phyloP scores from a whole-genome alignment of 1,140 invertebrate genomes.

The Cotesia chilonis region DNA sequence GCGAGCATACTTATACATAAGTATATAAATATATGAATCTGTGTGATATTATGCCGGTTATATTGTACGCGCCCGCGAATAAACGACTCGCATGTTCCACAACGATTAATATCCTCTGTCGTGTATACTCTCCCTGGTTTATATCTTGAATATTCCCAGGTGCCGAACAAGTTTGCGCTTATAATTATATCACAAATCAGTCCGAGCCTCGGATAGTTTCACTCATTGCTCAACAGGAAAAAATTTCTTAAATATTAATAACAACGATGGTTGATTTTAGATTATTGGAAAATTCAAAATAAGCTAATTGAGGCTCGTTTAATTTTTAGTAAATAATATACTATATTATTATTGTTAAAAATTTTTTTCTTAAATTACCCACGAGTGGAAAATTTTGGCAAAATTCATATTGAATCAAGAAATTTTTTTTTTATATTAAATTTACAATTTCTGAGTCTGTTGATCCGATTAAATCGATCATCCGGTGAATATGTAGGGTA shows the following conservation, averaged over 20 bases:
- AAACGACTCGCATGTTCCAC: slow-evolving; percentile 48
- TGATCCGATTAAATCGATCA: slow-evolving; percentile 12
- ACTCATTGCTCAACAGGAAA: too few species aligned
- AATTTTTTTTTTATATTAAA: neutral
- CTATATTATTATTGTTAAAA: too few species aligned
- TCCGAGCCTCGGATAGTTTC: neutral
- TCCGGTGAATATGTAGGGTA: slow-evolving; percentile 14
- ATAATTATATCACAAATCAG: slow-evolving; percentile 20
- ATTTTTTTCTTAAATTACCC: too few species aligned
- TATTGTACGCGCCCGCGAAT: slow-evolving; percentile 29
- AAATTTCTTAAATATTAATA: too few species aligned
- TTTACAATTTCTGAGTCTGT: neutral
- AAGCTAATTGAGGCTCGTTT: too few species aligned
- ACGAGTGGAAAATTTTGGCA: too few species aligned
- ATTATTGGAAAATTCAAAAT: too few species aligned
- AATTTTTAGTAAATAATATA: too few species aligned
- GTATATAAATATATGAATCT: slow-evolving; percentile 23
- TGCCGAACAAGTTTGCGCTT: slow-evolving; percentile 2
- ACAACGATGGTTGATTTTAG: too few species aligned
- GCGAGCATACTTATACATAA: neutral
- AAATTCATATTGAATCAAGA: neutral
- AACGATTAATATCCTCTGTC: slow-evolving; percentile 38
- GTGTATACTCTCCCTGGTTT: slow-evolving; percentile 10
- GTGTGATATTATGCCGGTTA: too few species aligned
- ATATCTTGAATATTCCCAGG: neutral